Conservation (phyloP, 2,113 vertebrate species). For the Herpetotheres cachinnans region DNA sequence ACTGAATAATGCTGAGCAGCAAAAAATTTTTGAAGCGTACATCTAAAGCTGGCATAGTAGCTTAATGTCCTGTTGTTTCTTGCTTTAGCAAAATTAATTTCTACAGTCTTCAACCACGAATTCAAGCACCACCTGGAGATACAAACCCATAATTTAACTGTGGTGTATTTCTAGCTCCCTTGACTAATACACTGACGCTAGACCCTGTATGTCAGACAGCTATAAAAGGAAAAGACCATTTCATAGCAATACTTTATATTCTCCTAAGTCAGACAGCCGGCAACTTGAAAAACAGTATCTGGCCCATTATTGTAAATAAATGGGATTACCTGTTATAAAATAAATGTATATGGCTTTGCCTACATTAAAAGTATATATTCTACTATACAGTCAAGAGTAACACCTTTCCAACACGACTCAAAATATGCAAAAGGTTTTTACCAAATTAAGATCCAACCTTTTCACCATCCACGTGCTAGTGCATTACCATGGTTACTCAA, state of each 20-base stretch:
- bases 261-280: background rate
- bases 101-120: slow-evolving; percentile 38
- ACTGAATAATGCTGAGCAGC: slow-evolving; percentile 60
- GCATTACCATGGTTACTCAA: background rate
- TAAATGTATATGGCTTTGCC: background rate
- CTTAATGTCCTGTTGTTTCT: slow-evolving; percentile 66
- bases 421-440: background rate
- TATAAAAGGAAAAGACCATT: background rate
- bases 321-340: background rate
- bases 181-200: background rate
- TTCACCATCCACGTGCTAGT: background rate
- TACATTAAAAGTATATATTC: background rate
- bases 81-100: slow-evolving; percentile 62
- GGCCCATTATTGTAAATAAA: background rate
- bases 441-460: background rate
- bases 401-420: background rate
- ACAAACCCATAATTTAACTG: slow-evolving; percentile 45
- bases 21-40: slow-evolving; percentile 40
- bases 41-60: slow-evolving; percentile 51
- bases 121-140: slow-evolving; percentile 53
- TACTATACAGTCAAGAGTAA: background rate
- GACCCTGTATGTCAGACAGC: background rate
- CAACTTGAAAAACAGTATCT: background rate
- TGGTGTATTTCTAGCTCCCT: slow-evolving; percentile 1
- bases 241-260: background rate